Percentiles rank a stretch among this genome's conserved stretches.
phyloP scores from a whole-genome alignment of 2,113 vertebrate species.

The Myrmecophaga tridactyla region DNA sequence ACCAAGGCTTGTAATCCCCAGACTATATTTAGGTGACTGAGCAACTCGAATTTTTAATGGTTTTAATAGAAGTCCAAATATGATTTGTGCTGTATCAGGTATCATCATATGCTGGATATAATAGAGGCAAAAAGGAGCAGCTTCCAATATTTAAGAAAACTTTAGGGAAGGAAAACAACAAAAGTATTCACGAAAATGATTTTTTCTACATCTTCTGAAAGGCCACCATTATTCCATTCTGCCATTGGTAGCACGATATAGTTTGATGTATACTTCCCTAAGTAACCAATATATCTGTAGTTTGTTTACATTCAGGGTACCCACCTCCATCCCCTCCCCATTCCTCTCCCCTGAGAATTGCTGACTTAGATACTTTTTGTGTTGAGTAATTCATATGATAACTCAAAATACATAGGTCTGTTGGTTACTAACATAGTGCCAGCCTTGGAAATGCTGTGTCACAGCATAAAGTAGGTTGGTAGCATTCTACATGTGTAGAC shows the following conservation, averaged over 20 bases:
- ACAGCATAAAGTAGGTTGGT: too few relatives aligned
- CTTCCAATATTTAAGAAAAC: background rate
- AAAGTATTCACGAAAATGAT: background rate
- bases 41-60: background rate
- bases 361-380: background rate
- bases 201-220: background rate
- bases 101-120: background rate
- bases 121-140: background rate
- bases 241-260: background rate
- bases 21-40: background rate
- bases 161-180: background rate
- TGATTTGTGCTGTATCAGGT: background rate
- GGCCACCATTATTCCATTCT: background rate
- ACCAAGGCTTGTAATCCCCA: background rate
- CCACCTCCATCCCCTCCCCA: rapidly evolving
- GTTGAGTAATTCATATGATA: background rate
- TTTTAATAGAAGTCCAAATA: slow-evolving; percentile 7
- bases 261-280: background rate
- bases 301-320: too few relatives aligned
- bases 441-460: background rate
- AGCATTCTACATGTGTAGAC: background rate
- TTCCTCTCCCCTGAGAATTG: background rate
- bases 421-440: too few relatives aligned
- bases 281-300: background rate
- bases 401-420: background rate